Evolutionary conservation across 2,888 invertebrate genomes (phyloP).

Genomic region (Oxyteleia sp.): DNA sequence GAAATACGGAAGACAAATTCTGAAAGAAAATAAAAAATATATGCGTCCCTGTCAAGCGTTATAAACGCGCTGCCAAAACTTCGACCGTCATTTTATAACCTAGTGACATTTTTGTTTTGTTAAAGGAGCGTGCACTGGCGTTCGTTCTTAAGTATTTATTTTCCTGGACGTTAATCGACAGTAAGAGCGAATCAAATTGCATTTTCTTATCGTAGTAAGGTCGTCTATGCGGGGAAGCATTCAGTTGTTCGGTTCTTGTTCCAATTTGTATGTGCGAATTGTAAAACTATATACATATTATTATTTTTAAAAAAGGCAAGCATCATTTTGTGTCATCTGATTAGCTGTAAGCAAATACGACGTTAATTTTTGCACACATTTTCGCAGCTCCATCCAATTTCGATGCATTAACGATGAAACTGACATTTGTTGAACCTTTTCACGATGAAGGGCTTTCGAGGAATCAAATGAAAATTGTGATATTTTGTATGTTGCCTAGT

Average conservation of each 20-base stretch:
- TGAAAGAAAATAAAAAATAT: constrained; percentile 3
- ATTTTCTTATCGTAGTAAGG: constrained; percentile 34
- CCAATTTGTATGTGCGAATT: constrained; percentile 31
- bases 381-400: constrained; percentile 22
- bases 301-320: constrained; percentile 19
- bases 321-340: constrained; percentile 30
- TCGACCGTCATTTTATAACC: background rate
- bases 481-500: background rate
- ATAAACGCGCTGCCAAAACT: constrained; percentile 47
- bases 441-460: background rate
- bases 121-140: background rate
- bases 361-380: constrained; percentile 5
- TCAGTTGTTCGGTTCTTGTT: no score
- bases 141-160: constrained; percentile 50
- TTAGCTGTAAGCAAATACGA: constrained; percentile 28
- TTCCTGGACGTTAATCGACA: constrained; percentile 17
- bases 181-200: constrained; percentile 45
- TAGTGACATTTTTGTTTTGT: background rate
- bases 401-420: background rate
- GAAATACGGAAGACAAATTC: constrained; percentile 2
- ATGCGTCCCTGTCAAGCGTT: constrained; percentile 19
- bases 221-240: background rate
- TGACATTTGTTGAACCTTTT: background rate
- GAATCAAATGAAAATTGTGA: background rate
- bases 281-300: constrained; percentile 36